phyloP scores from a whole-genome alignment of 2,113 vertebrate genomes.

The Cyanoliseus patagonus region DNA sequence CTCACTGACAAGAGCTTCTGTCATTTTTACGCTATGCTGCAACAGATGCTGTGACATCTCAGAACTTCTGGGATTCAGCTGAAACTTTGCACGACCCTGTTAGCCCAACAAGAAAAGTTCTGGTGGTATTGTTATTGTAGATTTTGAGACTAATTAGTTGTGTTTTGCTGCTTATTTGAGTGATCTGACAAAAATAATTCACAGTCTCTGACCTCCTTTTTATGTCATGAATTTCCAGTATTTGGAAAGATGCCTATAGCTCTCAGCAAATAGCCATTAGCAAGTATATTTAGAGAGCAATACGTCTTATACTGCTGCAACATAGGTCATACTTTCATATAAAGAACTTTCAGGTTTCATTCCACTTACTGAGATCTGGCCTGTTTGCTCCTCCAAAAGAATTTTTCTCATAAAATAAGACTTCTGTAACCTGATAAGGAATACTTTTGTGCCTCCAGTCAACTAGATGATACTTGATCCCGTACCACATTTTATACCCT shows the following conservation, averaged over 20 bases:
- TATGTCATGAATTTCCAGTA: neutral
- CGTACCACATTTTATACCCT: neutral
- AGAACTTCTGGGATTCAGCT: neutral
- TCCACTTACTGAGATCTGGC: neutral
- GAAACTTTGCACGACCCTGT: neutral
- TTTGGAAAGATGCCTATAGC: neutral
- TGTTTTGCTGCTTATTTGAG: neutral
- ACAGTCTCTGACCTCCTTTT: neutral
- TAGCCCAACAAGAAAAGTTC: neutral
- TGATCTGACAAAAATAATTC: neutral
- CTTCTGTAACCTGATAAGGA: neutral
- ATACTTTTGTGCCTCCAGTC: accelerated
- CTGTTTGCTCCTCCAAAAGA: neutral
- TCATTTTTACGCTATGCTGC: neutral
- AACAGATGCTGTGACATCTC: neutral
- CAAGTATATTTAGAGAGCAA: neutral
- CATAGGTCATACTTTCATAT: neutral
- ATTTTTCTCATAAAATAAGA: neutral
- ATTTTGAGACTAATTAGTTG: neutral
- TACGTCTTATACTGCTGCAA: neutral
- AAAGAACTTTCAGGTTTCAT: neutral
- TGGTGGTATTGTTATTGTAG: neutral
- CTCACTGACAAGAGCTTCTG: neutral
- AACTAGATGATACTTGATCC: neutral
- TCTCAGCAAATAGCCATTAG: neutral